These are phyloP conservation scores for Furnarius figulus DNA, from an alignment of 2,113 vertebrate species.

Conservation along the genomic window DNA sequence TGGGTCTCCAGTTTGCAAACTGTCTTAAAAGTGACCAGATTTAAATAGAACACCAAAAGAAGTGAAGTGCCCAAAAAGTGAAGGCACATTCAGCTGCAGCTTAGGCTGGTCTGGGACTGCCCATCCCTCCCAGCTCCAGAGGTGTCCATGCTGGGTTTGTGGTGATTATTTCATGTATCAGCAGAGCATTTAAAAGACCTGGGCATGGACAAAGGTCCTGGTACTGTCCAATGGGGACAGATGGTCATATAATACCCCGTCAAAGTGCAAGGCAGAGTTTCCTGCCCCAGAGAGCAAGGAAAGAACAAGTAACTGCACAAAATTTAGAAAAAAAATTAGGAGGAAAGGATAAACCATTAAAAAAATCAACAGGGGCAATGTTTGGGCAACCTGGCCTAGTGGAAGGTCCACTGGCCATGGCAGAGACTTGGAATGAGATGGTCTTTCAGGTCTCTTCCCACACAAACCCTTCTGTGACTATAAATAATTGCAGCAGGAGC, in stretches of 20 bases:
- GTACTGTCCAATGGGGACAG: background rate
- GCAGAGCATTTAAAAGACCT: background rate
- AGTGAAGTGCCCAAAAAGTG: too few species aligned
- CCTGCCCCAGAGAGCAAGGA: background rate
- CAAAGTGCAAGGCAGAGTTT: background rate
- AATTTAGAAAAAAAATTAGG: rapidly evolving
- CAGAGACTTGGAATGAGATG: background rate
- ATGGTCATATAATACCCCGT: background rate
- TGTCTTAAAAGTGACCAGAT: background rate
- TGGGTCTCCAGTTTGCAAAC: background rate
- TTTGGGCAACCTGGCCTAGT: background rate
- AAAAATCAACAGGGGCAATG: background rate
- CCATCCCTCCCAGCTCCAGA: background rate
- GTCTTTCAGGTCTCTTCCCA: background rate
- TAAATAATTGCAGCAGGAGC: background rate
- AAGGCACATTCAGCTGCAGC: rapidly evolving
- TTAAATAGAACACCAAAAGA: background rate
- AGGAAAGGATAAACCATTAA: rapidly evolving
- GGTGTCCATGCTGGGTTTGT: rapidly evolving
- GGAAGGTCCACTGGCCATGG: background rate
- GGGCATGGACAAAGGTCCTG: background rate
- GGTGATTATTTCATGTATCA: background rate
- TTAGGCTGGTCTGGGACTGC: background rate
- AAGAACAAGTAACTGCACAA: background rate
- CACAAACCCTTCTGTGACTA: background rate